These are phyloP conservation scores for Alloscopus bannaensis DNA, from an alignment of 2,888 invertebrate genomes.

Conservation along the genomic window DNA sequence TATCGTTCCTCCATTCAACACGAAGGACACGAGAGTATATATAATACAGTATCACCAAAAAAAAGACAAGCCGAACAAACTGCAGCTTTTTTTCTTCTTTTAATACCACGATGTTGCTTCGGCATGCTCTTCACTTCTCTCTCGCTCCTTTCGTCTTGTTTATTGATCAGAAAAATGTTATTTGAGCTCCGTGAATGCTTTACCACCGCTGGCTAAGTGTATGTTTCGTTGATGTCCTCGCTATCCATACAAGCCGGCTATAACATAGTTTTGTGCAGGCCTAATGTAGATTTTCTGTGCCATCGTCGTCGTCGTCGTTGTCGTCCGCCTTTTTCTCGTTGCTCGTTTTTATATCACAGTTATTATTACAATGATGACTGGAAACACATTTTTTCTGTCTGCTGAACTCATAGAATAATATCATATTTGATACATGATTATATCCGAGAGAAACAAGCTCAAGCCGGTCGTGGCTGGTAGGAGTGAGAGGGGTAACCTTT, in stretches of 20 bases:
- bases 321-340: slow-evolving; percentile 16
- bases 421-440: slow-evolving; percentile 53
- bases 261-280: not conserved
- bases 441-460: slow-evolving; percentile 50
- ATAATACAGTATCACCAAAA: slow-evolving; percentile 44
- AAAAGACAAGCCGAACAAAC: slow-evolving; percentile 17
- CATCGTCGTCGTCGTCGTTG: not conserved
- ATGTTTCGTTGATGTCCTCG: slow-evolving; percentile 14
- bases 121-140: slow-evolving; percentile 4
- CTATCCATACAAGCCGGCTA: not conserved
- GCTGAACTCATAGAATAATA: too few relatives aligned
- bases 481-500: slow-evolving; percentile 51
- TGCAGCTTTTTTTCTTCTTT: slow-evolving; percentile 9
- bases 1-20: too few relatives aligned
- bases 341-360: slow-evolving; percentile 42
- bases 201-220: not conserved
- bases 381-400: slow-evolving; percentile 17
- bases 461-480: slow-evolving; percentile 51
- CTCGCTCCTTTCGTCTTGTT: slow-evolving; percentile 28
- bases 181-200: slow-evolving; percentile 38
- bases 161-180: slow-evolving; percentile 51
- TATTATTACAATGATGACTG: slow-evolving; percentile 34
- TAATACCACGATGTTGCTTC: not conserved
- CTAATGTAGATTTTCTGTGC: not conserved
- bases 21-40: slow-evolving; percentile 40